Conservation (phyloP, 2,113 vertebrate species). For the Macrotis lagotis region DNA sequence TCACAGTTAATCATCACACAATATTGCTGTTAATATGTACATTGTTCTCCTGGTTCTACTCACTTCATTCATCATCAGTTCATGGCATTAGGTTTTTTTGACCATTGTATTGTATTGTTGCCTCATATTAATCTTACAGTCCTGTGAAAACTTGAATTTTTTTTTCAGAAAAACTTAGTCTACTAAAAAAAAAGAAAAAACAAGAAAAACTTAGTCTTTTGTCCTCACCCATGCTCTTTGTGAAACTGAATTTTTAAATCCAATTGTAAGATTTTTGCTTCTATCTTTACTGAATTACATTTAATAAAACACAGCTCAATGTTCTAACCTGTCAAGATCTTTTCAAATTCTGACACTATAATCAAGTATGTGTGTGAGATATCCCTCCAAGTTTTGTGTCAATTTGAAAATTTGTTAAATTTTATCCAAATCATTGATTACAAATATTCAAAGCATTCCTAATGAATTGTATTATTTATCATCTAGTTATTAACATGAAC, state of each 20-base stretch:
- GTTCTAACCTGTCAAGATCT: neutral
- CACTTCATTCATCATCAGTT: no score
- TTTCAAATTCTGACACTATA: neutral
- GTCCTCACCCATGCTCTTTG: neutral
- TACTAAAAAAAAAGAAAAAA: no score
- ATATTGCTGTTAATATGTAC: no score
- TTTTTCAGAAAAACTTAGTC: neutral
- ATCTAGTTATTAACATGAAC: neutral
- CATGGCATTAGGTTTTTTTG: neutral
- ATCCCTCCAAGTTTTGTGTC: neutral
- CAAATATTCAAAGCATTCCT: neutral
- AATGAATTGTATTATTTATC: neutral
- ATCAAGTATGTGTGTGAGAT: neutral
- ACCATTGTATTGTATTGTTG: neutral
- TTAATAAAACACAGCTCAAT: neutral
- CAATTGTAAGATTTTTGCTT: neutral
- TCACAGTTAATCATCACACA: no score
- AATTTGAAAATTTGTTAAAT: neutral
- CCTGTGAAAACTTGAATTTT: neutral
- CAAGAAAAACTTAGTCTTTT: neutral
- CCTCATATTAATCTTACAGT: neutral
- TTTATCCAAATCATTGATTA: neutral
- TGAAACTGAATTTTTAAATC: neutral
- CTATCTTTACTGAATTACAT: neutral
- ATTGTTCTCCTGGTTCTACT: no score